These are phyloP conservation scores for Peromyscus californicus DNA, from an alignment of 2,113 vertebrate genomes.

Conservation along the genomic window DNA sequence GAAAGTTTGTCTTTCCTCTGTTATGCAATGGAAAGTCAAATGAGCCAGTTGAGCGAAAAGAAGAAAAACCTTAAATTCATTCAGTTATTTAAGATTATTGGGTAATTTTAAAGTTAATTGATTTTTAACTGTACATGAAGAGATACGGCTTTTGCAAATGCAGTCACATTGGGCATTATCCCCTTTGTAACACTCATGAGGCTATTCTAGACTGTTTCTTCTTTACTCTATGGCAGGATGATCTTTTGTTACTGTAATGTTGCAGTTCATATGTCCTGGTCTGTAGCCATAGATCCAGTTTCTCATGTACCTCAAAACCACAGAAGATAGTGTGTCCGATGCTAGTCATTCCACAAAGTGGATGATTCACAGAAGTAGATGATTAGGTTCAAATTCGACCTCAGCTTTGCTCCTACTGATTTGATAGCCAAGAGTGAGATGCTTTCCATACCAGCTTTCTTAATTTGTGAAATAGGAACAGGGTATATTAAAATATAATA, in stretches of 20 bases:
- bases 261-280: not conserved
- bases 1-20: not conserved
- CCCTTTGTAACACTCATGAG: not conserved
- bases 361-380: not conserved
- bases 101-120: not conserved
- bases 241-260: slow-evolving; percentile 32
- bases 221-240: not conserved
- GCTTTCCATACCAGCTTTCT: not conserved
- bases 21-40: slow-evolving; percentile 1
- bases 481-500: not conserved
- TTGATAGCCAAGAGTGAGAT: not conserved
- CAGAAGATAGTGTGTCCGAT: not conserved
- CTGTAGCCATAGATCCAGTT: slow-evolving; percentile 27
- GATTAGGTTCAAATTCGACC: not conserved
- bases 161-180: not conserved
- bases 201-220: slow-evolving; percentile 32
- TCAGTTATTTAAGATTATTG: not conserved
- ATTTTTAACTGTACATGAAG: not conserved
- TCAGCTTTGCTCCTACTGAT: not conserved
- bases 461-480: slow-evolving; percentile 22
- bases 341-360: not conserved
- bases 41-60: not conserved
- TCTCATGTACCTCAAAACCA: not conserved
- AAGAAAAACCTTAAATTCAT: not conserved
- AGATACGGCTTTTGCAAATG: not conserved